Conservation (phyloP, 2,797 vertebrate genomes). For the Sternotherus odoratus region DNA sequence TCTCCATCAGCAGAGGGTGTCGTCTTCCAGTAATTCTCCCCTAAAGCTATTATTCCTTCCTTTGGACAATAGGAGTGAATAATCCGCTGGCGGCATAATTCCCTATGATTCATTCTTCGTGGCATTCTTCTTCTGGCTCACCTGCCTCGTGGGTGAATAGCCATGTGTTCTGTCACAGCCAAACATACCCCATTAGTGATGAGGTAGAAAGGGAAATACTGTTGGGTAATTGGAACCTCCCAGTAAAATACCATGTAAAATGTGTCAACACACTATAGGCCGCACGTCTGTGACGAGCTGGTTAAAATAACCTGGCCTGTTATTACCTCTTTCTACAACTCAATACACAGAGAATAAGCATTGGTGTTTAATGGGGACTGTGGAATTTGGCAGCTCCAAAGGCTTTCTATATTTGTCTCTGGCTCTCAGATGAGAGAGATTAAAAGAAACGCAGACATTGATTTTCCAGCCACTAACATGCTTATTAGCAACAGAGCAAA, state of each 20-base stretch:
- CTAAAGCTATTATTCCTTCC: not conserved
- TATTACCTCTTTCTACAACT: slow-evolving; percentile 13
- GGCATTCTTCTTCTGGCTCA: not conserved
- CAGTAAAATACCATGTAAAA: not conserved
- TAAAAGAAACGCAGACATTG: not conserved
- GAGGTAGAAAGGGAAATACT: not conserved
- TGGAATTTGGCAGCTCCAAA: slow-evolving; percentile 36
- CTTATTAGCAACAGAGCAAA: slow-evolving; percentile 42
- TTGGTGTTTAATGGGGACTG: slow-evolving; percentile 19
- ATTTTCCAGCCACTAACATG: slow-evolving; percentile 43
- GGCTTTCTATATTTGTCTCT: slow-evolving; percentile 57
- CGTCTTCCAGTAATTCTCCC: not conserved
- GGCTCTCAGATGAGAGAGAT: slow-evolving; percentile 29
- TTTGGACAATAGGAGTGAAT: not conserved
- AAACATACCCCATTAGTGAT: not conserved
- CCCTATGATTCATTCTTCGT: not conserved
- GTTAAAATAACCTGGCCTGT: slow-evolving; percentile 30
- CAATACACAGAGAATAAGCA: not conserved
- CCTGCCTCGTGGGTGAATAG: not conserved
- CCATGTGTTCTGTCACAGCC: not conserved
- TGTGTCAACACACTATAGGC: not conserved
- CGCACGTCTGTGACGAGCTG: not conserved
- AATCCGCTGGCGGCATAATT: not conserved
- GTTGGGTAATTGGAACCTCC: not conserved
- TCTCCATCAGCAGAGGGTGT: not conserved